Base-by-base conservation (phyloP, 2,888 invertebrate species). In the Drosophila gaucha region DNA sequence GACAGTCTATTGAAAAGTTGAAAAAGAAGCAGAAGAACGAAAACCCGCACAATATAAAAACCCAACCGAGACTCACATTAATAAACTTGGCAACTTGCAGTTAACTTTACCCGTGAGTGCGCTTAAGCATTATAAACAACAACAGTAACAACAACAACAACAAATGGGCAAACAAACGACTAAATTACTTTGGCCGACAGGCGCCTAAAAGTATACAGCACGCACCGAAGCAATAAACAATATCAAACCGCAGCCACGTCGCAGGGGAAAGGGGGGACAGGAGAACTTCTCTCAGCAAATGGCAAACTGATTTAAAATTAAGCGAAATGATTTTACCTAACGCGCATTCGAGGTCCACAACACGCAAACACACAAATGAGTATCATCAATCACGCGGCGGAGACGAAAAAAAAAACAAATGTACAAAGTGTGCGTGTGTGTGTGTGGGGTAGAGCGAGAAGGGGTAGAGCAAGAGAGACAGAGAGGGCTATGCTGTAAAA, bases 271-370 rank as follows among this genome's bases (percentile, higher is more conserved):
- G 41, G 24, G 59, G 33, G 14, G 38, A 10, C 6, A 12, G 22
- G 12, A 43, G 64, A 76, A 66, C 62, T 77, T 74, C 46, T 28
- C 35, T 33, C 47, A 64, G 64, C 67, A 84, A 83, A 84, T 82
- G 82, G 82, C 62, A 85, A 84, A 84, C 84, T 84, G 84, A 84
- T 87, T 84, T 84, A 82, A 84, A 84, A 87, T 84, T 84, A 87
- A 87, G 79, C 77, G 72, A 74, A 78, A 87, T 87, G 76, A 84
- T 80, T 80, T 78, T 80, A 72, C 67, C 62, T 71, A 74, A 67
- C 65, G 70, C 56, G 55, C 41, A 58, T 24, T 54, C 24, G 38
- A 47, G 47, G 36, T 24, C 16, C 38, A 44, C 26, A 43, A 36
- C 51, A 65, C 41, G 44, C 55, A 46, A 49, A 35, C 62, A 20